These are phyloP conservation scores for Verasper variegatus DNA, from an alignment of 2,113 vertebrate genomes.

Conservation along the genomic window DNA sequence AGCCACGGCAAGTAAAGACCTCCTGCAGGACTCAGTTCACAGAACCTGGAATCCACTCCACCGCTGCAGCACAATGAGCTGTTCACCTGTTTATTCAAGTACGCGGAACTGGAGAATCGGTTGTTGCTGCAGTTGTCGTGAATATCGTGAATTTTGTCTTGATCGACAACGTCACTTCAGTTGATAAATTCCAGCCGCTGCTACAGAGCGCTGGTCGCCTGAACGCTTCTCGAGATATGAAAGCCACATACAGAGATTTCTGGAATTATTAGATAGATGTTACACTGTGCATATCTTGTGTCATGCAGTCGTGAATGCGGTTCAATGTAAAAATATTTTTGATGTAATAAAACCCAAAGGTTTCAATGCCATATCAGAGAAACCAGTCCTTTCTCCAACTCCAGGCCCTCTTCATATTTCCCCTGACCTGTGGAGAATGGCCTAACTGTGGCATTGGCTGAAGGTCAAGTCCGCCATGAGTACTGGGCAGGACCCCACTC, in stretches of 20 bases:
- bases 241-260: background rate
- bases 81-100: too few species aligned
- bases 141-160: too few species aligned
- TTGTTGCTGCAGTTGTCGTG: too few species aligned
- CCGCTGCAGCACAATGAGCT: too few species aligned
- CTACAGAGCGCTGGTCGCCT: background rate
- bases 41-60: too few species aligned
- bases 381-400: slow-evolving; percentile 57
- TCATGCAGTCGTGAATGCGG: background rate
- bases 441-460: slow-evolving; percentile 63
- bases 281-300: background rate
- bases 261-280: background rate
- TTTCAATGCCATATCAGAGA: slow-evolving; percentile 47
- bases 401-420: slow-evolving; percentile 64
- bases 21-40: too few species aligned
- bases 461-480: slow-evolving; percentile 74
- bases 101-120: too few species aligned
- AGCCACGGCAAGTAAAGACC: too few species aligned
- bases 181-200: background rate
- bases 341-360: slow-evolving; percentile 27
- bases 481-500: slow-evolving; percentile 74
- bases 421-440: slow-evolving; percentile 73
- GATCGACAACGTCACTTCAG: too few species aligned
- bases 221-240: background rate
- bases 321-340: slow-evolving; percentile 38